A percentile compares a stretch with the other conserved stretches of the same genome.
Conservation (phyloP, 1,140 invertebrate genomes). For the Geopemphigus sp. region DNA sequence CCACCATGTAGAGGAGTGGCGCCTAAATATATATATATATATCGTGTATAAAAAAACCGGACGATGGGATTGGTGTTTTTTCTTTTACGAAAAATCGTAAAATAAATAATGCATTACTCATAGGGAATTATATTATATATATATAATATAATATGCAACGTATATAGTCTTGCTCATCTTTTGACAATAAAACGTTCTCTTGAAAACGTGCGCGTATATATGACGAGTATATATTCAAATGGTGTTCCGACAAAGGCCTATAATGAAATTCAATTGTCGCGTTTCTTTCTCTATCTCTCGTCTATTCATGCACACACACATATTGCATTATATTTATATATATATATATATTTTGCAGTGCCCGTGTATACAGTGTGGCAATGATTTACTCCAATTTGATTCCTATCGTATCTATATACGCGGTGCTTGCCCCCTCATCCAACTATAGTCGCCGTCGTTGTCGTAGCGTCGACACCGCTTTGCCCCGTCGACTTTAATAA, state of each 20-base stretch:
- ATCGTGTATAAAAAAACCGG: not conserved
- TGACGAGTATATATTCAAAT: not conserved
- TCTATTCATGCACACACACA: not conserved
- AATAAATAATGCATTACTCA: not conserved
- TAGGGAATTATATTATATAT: not conserved
- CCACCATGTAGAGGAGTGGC: too few species aligned
- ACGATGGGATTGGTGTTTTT: not conserved
- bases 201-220: not conserved
- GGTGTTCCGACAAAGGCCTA: slow-evolving; percentile 5
- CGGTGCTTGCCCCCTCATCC: too few species aligned
- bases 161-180: not conserved
- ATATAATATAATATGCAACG: not conserved
- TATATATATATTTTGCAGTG: not conserved
- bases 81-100: not conserved
- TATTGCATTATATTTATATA: not conserved
- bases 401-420: slow-evolving; percentile 9
- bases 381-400: slow-evolving; percentile 49
- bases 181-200: not conserved
- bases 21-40: too few species aligned
- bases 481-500: slow-evolving; percentile 28
- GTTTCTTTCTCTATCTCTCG: not conserved
- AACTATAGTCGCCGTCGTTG: not conserved
- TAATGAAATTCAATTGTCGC: slow-evolving; percentile 23
- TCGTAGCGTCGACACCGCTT: not conserved
- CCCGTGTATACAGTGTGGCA: not conserved